A percentile compares a stretch with the other conserved stretches of the same genome.
Evolutionary conservation across 2,113 vertebrate genomes (phyloP).

Genomic region (Danio rerio): DNA sequence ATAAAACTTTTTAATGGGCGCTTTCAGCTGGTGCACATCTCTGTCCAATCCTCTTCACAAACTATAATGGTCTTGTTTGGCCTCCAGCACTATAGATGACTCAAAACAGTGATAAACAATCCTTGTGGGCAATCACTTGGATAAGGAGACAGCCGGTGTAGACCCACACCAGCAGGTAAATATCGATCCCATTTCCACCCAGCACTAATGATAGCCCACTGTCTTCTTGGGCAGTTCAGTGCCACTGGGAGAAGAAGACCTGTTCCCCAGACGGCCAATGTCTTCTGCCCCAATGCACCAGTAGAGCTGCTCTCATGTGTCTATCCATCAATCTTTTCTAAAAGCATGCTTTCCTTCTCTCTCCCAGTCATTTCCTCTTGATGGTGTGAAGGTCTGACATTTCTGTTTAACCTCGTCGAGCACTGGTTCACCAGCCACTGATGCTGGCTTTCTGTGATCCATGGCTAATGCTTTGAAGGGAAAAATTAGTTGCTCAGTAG

Average conservation of each 20-base stretch:
- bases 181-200: slow-evolving; percentile 29
- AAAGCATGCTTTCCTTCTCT: neutral
- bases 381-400: slow-evolving; percentile 11
- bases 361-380: slow-evolving; percentile 33
- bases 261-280: neutral
- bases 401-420: slow-evolving; percentile 22
- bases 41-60: slow-evolving; percentile 15
- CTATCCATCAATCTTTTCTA: slow-evolving; percentile 13
- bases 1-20: slow-evolving; percentile 28
- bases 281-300: neutral
- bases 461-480: neutral
- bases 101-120: slow-evolving; percentile 26
- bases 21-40: slow-evolving; percentile 1
- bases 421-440: neutral
- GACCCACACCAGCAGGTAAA: slow-evolving; percentile 34
- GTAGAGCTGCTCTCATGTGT: slow-evolving; percentile 14
- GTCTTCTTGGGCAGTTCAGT: slow-evolving; percentile 4
- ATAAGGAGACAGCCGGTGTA: slow-evolving; percentile 22
- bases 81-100: slow-evolving; percentile 25
- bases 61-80: slow-evolving; percentile 39
- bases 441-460: neutral
- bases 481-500: neutral
- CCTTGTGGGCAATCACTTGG: slow-evolving; percentile 33
- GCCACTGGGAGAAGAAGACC: slow-evolving; percentile 28
- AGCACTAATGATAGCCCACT: slow-evolving; percentile 18